Evolutionary conservation across 2,797 vertebrate genomes (phyloP).

Genomic region (Sylvia borin): DNA sequence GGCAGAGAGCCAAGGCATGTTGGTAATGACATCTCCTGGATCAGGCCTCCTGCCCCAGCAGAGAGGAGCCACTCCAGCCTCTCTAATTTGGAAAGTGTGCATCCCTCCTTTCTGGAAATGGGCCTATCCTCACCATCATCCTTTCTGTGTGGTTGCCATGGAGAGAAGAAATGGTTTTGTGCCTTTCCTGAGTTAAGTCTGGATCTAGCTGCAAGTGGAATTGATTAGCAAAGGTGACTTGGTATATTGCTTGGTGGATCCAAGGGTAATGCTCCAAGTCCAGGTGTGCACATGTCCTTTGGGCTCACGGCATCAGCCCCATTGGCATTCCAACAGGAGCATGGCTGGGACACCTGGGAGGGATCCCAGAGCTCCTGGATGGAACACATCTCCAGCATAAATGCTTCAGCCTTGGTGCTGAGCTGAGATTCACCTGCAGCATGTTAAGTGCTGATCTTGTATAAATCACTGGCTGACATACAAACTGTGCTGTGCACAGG

Average conservation of each 20-base stretch:
- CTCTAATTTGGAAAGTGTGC: background rate
- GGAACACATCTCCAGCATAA: background rate
- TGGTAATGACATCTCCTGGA: background rate
- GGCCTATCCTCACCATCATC: background rate
- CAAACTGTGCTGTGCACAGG: background rate
- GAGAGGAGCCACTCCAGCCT: background rate
- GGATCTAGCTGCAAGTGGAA: background rate
- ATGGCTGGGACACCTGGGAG: background rate
- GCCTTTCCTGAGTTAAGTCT: background rate
- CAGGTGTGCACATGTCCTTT: background rate
- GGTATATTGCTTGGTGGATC: rapidly evolving
- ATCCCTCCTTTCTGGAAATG: background rate
- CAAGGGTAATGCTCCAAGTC: background rate
- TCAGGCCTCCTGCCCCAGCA: background rate
- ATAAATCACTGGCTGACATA: background rate
- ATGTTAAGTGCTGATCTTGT: background rate
- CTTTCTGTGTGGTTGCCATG: background rate
- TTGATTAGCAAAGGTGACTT: background rate
- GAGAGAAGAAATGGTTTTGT: background rate
- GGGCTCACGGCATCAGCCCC: background rate
- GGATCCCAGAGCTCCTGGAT: background rate
- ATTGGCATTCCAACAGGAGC: background rate
- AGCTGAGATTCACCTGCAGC: background rate
- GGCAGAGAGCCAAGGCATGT: background rate
- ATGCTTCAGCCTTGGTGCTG: background rate